These are phyloP conservation scores for Lipotes vexillifer DNA, from an alignment of 2,113 vertebrate genomes.

Conservation along the genomic window DNA sequence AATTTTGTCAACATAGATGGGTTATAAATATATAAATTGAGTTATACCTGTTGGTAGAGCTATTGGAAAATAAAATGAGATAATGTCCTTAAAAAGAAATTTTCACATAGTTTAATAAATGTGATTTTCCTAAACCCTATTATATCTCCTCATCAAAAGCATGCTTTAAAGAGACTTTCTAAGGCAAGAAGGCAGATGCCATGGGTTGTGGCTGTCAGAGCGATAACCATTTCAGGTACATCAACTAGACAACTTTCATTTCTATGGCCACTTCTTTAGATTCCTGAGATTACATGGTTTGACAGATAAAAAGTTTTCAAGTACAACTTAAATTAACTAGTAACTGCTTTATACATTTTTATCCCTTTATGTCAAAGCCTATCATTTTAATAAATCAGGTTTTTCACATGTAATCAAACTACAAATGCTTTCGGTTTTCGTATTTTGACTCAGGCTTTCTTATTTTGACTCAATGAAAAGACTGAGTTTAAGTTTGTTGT, in stretches of 20 bases:
- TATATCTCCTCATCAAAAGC: not conserved
- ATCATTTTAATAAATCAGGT: constrained; percentile 30
- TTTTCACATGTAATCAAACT: not conserved
- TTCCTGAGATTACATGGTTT: not conserved
- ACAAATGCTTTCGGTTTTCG: not conserved
- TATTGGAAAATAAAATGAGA: not conserved
- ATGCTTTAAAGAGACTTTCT: not conserved
- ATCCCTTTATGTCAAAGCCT: not conserved
- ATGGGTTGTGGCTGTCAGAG: not conserved
- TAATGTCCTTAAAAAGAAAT: not conserved
- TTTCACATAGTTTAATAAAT: not conserved
- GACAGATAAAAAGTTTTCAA: constrained; percentile 12
- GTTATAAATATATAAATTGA: not conserved
- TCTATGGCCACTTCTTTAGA: not conserved
- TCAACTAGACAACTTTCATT: constrained; percentile 8
- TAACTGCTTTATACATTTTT: not conserved
- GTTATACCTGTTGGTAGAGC: not conserved
- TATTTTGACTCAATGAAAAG: not conserved
- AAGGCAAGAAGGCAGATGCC: not conserved
- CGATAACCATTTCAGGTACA: not conserved
- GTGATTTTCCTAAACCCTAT: not conserved
- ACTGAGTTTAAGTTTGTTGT: not conserved
- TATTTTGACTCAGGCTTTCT: not conserved
- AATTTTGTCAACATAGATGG: not conserved
- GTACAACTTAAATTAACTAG: not conserved